Evolutionary conservation across 2,888 invertebrate genomes (phyloP).

Genomic region (Gasteruption jaculator): DNA sequence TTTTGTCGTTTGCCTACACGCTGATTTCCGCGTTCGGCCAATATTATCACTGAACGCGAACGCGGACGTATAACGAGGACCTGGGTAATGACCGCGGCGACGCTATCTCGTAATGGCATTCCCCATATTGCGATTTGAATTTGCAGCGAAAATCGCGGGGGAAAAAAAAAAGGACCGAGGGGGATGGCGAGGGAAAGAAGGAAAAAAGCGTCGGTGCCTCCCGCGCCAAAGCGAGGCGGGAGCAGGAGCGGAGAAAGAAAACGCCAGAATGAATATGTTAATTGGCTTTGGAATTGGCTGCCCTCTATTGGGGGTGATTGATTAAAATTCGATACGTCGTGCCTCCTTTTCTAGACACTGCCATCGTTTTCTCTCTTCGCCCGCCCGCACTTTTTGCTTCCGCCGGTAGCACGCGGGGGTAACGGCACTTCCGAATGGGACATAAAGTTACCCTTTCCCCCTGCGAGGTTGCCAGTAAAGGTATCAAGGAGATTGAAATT

Average conservation of each 20-base stretch:
- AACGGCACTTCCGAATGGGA: slow-evolving; percentile 19
- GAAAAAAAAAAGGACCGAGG: too few relatives aligned
- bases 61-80: too few relatives aligned
- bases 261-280: slow-evolving; percentile 45
- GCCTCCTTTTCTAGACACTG: too few relatives aligned
- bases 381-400: slow-evolving; percentile 23
- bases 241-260: slow-evolving; percentile 1
- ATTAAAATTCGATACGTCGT: slow-evolving; percentile 48
- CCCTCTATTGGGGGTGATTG: slow-evolving; percentile 47
- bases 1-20: too few relatives aligned
- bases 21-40: too few relatives aligned
- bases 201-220: slow-evolving; percentile 17
- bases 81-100: slow-evolving; percentile 20
- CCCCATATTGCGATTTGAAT: slow-evolving; percentile 30
- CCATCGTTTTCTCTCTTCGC: too few relatives aligned
- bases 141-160: slow-evolving; percentile 30
- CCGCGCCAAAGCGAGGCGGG: slow-evolving; percentile 6
- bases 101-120: slow-evolving; percentile 21
- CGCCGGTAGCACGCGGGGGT: slow-evolving; percentile 26
- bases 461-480: slow-evolving; percentile 10
- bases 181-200: slow-evolving; percentile 15
- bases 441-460: slow-evolving; percentile 9
- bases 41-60: too few relatives aligned
- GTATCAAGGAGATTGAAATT: slow-evolving; percentile 44
- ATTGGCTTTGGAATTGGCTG: slow-evolving; percentile 47